Conservation (phyloP, 1,140 invertebrate species). For the Cotesia vestalis region DNA sequence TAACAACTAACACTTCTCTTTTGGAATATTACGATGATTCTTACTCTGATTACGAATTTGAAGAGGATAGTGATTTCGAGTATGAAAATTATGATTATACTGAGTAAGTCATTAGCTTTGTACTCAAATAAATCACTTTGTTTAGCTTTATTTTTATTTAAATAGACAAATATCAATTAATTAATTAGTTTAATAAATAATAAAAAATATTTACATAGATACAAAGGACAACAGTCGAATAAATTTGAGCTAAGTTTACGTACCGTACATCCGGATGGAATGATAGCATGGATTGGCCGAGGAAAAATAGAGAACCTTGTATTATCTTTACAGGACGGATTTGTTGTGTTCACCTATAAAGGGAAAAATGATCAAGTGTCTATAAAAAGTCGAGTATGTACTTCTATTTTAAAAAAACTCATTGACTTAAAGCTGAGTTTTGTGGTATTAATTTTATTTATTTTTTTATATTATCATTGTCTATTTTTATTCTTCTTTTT, state of each 20-base stretch:
- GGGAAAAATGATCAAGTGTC: constrained; percentile 60
- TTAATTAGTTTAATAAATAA: neutral
- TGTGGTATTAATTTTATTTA: neutral
- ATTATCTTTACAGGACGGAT: constrained; percentile 65
- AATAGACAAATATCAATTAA: neutral
- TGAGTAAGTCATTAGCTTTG: constrained; percentile 55
- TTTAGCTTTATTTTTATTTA: no score
- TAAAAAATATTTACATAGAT: constrained; percentile 44
- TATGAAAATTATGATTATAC: constrained; percentile 62
- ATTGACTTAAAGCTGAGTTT: neutral
- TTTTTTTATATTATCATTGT: neutral
- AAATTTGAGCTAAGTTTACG: constrained; percentile 72
- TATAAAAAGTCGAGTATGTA: constrained; percentile 67
- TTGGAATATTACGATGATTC: constrained; percentile 59
- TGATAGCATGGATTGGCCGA: constrained; percentile 73
- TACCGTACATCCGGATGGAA: constrained; percentile 69
- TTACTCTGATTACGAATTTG: constrained; percentile 62
- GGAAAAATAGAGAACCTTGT: constrained; percentile 63
- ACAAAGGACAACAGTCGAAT: constrained; percentile 71
- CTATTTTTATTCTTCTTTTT: constrained; percentile 16
- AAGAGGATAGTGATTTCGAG: constrained; percentile 62
- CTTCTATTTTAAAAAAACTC: neutral
- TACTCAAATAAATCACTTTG: no score
- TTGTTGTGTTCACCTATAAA: constrained; percentile 68
- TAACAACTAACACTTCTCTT: constrained; percentile 59